Evolutionary conservation across 2,113 vertebrate genomes (phyloP).

Genomic region (Prionailurus bengalensis): DNA sequence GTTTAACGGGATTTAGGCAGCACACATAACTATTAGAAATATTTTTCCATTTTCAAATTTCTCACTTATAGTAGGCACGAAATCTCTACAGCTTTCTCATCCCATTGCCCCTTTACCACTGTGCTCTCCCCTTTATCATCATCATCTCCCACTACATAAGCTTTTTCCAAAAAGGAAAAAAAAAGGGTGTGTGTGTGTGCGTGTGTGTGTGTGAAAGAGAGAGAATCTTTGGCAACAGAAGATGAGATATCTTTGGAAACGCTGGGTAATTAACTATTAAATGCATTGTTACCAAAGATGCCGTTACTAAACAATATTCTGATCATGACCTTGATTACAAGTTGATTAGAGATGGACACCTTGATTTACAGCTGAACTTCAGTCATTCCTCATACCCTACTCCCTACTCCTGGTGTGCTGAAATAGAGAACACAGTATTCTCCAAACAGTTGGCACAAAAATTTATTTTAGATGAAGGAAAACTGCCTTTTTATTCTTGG

Average conservation of each 20-base stretch:
- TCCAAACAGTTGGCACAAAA: neutral
- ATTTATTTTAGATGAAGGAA: conserved; percentile 9
- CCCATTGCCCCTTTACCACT: neutral
- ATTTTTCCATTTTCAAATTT: neutral
- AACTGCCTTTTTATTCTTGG: neutral
- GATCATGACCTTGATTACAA: neutral
- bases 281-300: neutral
- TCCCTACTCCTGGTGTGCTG: neutral
- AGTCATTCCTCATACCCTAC: neutral
- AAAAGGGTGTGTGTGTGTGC: neutral
- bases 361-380: neutral
- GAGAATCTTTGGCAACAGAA: neutral
- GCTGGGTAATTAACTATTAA: neutral
- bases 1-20: neutral
- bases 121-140: neutral
- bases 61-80: neutral
- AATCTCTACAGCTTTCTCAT: neutral
- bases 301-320: neutral
- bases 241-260: neutral
- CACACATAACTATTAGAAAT: neutral
- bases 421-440: neutral
- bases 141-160: neutral
- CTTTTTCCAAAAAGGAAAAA: neutral
- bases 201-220: neutral
- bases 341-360: neutral